These are phyloP conservation scores for Drosophila anomalipes DNA, from an alignment of 2,888 invertebrate species.

Conservation along the genomic window DNA sequence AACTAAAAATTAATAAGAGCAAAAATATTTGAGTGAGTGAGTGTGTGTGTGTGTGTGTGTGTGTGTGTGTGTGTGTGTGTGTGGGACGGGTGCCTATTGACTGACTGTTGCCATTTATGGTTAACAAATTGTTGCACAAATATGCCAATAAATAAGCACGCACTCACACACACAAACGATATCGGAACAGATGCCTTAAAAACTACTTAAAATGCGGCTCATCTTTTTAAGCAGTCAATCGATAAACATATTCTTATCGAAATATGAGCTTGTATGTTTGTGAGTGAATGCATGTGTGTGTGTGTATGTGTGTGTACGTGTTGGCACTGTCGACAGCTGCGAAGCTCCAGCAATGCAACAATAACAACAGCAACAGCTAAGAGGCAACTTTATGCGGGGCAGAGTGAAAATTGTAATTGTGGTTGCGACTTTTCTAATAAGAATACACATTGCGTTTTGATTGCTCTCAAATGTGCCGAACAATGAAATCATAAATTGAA, in stretches of 20 bases:
- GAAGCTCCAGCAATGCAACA: constrained; percentile 44
- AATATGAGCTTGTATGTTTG: constrained; percentile 1
- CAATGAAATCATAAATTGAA: constrained; percentile 43
- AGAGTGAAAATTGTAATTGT: not conserved
- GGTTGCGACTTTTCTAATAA: constrained; percentile 25
- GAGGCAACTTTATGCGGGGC: not conserved
- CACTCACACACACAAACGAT: constrained; percentile 10
- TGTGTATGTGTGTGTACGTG: not conserved
- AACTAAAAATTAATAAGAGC: constrained; percentile 46
- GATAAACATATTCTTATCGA: constrained; percentile 29
- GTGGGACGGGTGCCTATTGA: constrained; percentile 72
- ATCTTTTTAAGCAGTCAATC: constrained; percentile 33
- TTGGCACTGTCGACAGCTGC: constrained; percentile 19
- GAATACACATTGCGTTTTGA: constrained; percentile 28
- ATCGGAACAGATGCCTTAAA: constrained; percentile 25
- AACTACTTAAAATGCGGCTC: constrained; percentile 18
- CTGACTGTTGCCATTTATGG: constrained; percentile 69
- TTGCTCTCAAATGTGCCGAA: constrained; percentile 34
- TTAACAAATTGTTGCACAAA: constrained; percentile 65
- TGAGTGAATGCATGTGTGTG: not conserved
- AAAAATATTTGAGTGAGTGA: constrained; percentile 5
- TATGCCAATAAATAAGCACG: constrained; percentile 37
- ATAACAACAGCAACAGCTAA: constrained; percentile 9
- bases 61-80: constrained; percentile 42
- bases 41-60: constrained; percentile 4